Percentiles rank a stretch among this genome's conserved stretches.
phyloP scores from a whole-genome alignment of 1,140 invertebrate genomes.

The Pararge aegeria region DNA sequence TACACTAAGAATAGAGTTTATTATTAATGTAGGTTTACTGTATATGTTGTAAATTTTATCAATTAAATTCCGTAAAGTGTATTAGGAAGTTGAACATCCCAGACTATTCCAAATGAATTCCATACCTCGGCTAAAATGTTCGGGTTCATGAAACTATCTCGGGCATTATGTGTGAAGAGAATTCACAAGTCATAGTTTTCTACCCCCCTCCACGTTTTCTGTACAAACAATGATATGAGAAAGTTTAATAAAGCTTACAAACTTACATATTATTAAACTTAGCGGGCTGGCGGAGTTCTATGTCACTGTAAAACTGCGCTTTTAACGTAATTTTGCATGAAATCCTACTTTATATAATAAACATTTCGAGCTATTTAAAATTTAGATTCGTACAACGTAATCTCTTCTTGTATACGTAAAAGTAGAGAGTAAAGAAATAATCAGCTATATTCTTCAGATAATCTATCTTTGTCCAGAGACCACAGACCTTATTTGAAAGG shows the following conservation, averaged over 20 bases:
- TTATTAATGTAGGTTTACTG: too few relatives aligned
- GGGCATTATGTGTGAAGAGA: not conserved
- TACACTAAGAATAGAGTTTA: too few relatives aligned
- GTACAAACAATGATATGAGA: constrained; percentile 22
- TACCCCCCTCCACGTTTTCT: constrained; percentile 8
- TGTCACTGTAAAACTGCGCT: not conserved
- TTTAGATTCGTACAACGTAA: too few relatives aligned
- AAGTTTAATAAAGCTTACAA: constrained; percentile 25
- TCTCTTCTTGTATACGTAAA: too few relatives aligned
- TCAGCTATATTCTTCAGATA: too few relatives aligned
- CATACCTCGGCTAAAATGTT: not conserved
- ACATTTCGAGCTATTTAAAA: not conserved
- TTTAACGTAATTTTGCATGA: not conserved
- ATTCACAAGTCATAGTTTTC: constrained; percentile 3
- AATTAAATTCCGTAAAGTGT: not conserved
- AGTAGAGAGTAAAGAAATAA: too few relatives aligned
- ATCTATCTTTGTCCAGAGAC: too few relatives aligned
- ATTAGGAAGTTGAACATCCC: not conserved
- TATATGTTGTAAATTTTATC: too few relatives aligned
- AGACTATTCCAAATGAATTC: not conserved
- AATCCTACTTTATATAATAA: not conserved
- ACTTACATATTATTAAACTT: constrained; percentile 17
- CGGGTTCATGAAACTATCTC: not conserved
- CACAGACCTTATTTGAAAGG: too few relatives aligned
- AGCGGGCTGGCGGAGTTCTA: constrained; percentile 1